These are phyloP conservation scores for Neomonachus schauinslandi DNA, from an alignment of 2,113 vertebrate genomes.

Conservation along the genomic window DNA sequence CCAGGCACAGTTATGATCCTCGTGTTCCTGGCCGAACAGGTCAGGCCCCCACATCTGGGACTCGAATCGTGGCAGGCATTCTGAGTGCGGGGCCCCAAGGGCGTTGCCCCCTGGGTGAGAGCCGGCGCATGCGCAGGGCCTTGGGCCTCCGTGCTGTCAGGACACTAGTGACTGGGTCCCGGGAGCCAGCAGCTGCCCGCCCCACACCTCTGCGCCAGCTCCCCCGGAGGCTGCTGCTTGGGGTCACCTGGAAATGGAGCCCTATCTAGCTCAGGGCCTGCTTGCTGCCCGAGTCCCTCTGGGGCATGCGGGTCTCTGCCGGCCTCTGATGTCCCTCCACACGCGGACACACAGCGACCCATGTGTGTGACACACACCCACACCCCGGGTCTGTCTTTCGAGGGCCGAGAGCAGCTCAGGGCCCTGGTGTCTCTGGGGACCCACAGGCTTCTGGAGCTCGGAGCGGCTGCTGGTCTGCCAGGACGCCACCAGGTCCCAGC, in stretches of 20 bases:
- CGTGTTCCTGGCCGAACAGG: neutral
- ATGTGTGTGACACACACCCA: no score
- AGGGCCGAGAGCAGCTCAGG: neutral
- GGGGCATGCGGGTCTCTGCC: no score
- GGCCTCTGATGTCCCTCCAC: no score
- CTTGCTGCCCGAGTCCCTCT: no score
- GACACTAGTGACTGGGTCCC: neutral
- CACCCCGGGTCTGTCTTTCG: no score
- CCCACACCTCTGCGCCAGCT: accelerated
- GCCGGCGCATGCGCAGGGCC: accelerated
- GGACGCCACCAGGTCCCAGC: neutral
- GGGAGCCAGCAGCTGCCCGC: neutral
- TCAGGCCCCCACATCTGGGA: neutral
- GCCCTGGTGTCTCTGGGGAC: no score
- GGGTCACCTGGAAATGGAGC: neutral
- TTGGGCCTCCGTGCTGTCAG: accelerated
- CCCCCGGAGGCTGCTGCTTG: accelerated
- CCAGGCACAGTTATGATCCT: accelerated
- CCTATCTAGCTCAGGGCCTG: neutral
- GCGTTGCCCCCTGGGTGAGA: accelerated
- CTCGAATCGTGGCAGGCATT: accelerated
- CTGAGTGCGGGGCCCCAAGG: neutral
- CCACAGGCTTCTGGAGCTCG: neutral
- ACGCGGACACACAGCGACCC: no score
- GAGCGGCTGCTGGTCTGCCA: neutral